Percentiles rank a stretch among this genome's conserved stretches.
These are phyloP conservation scores for Metalampra italica DNA, from an alignment of 2,888 invertebrate species.

Conservation along the genomic window DNA sequence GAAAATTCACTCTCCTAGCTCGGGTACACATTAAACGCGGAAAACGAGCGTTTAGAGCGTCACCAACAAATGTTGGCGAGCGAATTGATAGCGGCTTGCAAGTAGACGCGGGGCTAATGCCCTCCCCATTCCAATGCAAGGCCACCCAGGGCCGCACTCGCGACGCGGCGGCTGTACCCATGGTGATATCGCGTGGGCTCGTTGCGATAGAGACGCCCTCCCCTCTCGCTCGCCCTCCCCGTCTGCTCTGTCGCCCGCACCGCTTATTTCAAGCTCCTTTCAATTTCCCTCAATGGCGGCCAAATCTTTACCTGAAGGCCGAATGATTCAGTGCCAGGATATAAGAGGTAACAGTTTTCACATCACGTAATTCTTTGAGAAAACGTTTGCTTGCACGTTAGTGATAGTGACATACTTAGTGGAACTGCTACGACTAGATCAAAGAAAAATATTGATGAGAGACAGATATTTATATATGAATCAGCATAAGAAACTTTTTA, in stretches of 20 bases:
- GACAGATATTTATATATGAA: no score
- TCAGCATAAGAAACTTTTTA: no score
- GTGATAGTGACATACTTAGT: no score
- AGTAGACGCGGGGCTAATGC: constrained; percentile 74
- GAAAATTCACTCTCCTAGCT: constrained; percentile 43
- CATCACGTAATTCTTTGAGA: neutral
- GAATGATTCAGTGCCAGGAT: constrained; percentile 25
- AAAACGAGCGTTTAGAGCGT: constrained; percentile 41
- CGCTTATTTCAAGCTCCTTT: constrained; percentile 66
- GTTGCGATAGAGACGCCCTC: constrained; percentile 70
- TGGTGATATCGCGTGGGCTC: constrained; percentile 50
- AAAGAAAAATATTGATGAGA: no score
- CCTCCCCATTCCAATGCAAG: constrained; percentile 79
- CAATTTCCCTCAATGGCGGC: constrained; percentile 67
- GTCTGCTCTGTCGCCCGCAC: constrained; percentile 20
- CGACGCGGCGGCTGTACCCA: constrained; percentile 55
- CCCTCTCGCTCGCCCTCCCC: constrained; percentile 26
- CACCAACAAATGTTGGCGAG: constrained; percentile 58
- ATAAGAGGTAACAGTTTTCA: neutral
- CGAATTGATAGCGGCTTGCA: constrained; percentile 60
- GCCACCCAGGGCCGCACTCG: constrained; percentile 76
- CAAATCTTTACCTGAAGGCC: constrained; percentile 68
- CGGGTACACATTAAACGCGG: constrained; percentile 43
- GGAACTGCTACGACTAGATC: no score
- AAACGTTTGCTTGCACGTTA: neutral